These are phyloP conservation scores for Theristicus caerulescens DNA, from an alignment of 2,113 vertebrate genomes.

Conservation along the genomic window DNA sequence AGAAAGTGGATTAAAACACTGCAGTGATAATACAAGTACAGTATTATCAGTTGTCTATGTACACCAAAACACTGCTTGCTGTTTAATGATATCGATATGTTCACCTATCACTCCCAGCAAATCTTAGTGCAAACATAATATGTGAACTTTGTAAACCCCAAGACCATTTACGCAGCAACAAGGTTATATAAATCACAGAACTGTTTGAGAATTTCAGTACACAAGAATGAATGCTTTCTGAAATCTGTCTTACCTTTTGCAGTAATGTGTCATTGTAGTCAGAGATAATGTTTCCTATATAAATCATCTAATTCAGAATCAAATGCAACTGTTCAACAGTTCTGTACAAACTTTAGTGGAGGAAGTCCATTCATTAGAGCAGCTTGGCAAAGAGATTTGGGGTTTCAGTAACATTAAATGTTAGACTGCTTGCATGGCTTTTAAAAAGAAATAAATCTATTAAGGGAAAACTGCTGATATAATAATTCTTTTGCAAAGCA, in stretches of 20 bases:
- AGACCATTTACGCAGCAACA: slow-evolving; percentile 69
- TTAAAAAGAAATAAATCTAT: slow-evolving; percentile 66
- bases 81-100: slow-evolving; percentile 55
- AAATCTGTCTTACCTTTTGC: slow-evolving; percentile 60
- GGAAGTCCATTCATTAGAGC: slow-evolving; percentile 59
- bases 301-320: slow-evolving; percentile 69
- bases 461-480: slow-evolving; percentile 59
- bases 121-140: slow-evolving; percentile 80
- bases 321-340: slow-evolving; percentile 62
- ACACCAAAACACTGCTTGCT: slow-evolving; percentile 69
- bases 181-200: slow-evolving; percentile 70
- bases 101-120: slow-evolving; percentile 71
- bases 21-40: slow-evolving; percentile 61
- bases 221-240: slow-evolving; percentile 51
- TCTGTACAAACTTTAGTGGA: slow-evolving; percentile 64
- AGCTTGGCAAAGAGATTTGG: slow-evolving; percentile 70
- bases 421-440: slow-evolving; percentile 72
- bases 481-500: slow-evolving; percentile 68
- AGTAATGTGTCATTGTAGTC: slow-evolving; percentile 44
- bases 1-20: slow-evolving; percentile 66
- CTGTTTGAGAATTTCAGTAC: slow-evolving; percentile 66
- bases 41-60: slow-evolving; percentile 68
- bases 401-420: slow-evolving; percentile 61
- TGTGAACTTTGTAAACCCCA: slow-evolving; percentile 69
- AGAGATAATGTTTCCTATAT: slow-evolving; percentile 63